Base-by-base conservation (phyloP, 2,113 vertebrate genomes). In the Psettodes erumei region DNA sequence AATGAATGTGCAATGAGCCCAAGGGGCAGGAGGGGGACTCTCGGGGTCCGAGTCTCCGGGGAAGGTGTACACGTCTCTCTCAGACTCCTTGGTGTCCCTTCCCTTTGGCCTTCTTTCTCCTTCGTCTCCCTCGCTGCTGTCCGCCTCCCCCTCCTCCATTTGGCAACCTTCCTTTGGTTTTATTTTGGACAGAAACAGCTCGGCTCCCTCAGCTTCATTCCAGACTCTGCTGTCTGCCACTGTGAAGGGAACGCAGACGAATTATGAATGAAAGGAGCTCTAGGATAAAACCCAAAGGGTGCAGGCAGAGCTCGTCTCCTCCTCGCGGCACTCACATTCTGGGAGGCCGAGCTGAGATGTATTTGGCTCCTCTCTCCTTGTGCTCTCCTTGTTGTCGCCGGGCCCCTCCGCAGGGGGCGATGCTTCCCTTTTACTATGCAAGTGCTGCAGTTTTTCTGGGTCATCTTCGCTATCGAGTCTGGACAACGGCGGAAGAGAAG, bases 1-100 rank as follows among this genome's bases (percentile, higher is more conserved):
- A 47, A 93, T 89, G 65, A 94, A 94, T 56, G 94, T 94, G 86
- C 93, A 94, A 21, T 92, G 92, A 63, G 94, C 91, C 94, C 94
- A 94, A 8, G 93, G 91, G 8, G 84, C 94, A 30, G 91, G 92
- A 30, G 93, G 91, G 45, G 93, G 93, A 43, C 93, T 94, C 77
- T 94, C 94, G 0, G 90, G 87, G 43, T 95, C 94, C 0, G 94
- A 95, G 80, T 95, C 94, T 70, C 90, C 94, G 0, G 93, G 92
- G 78, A 95, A 95, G 82, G 84, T 88, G 84, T 95, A 94, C 47
- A 94, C 93, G 61, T 94, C 94, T 70, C 71, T 82, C 56, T 88
- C 91, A 2, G 28, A 73, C 38, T 81, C 84, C 69, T 73, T 84
- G 33, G 27, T 68, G 48, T 90, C 86, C 51, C 60, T 85, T 50